Conservation (phyloP, 1,140 invertebrate species). For the Dendroctonus valens region DNA sequence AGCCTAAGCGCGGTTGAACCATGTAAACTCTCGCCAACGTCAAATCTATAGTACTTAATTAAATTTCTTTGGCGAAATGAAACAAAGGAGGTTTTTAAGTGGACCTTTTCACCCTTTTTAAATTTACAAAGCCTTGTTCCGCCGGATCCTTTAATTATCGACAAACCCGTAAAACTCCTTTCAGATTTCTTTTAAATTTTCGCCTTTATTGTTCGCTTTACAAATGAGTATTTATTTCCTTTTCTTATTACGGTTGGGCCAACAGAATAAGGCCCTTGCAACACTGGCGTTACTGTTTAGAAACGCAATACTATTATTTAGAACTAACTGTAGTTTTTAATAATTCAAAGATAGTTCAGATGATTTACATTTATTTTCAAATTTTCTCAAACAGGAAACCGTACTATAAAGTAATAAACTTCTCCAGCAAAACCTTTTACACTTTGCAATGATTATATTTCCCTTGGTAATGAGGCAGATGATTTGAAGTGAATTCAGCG, state of each 20-base stretch:
- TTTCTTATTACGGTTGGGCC: not conserved
- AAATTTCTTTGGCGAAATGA: not conserved
- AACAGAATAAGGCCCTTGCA: not conserved
- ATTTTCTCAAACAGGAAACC: no score
- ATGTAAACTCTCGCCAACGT: no score
- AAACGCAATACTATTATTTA: no score
- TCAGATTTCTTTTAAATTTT: not conserved
- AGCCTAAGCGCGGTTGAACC: no score
- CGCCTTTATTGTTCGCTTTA: not conserved
- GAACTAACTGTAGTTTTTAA: no score
- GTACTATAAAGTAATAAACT: no score
- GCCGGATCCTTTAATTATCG: not conserved
- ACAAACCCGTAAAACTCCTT: not conserved
- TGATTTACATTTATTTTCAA: no score
- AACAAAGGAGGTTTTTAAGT: not conserved
- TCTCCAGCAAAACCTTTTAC: no score
- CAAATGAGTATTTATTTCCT: not conserved
- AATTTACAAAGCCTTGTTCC: not conserved
- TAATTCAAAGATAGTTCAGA: no score
- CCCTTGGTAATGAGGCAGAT: constrained; percentile 15
- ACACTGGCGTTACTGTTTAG: no score
- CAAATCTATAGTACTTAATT: no score
- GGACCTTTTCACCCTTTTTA: constrained; percentile 4
- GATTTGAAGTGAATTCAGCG: constrained; percentile 16
- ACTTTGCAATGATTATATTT: constrained; percentile 1